Conservation (phyloP, 2,888 invertebrate genomes). For the Melipona beecheii region DNA sequence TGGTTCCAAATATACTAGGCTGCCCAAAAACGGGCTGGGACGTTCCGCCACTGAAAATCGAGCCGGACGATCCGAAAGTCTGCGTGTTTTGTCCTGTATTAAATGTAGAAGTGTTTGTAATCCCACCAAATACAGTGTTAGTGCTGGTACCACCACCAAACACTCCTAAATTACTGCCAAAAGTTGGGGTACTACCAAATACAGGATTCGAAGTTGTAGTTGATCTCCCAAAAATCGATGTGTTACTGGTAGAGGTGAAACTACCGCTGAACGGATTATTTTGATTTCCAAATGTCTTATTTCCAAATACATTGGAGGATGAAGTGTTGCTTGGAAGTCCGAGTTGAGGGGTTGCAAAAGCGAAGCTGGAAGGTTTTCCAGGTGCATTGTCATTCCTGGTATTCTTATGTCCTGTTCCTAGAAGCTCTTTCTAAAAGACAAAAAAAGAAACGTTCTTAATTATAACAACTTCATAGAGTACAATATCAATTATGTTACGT, state of each 20-base stretch:
- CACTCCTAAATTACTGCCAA: conserved; percentile 67
- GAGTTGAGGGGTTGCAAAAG: conserved; percentile 70
- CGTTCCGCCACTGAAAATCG: conserved; percentile 72
- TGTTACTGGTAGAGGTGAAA: conserved; percentile 53
- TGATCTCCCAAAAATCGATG: conserved; percentile 74
- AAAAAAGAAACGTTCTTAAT: neutral
- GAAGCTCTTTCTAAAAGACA: conserved; percentile 74
- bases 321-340: conserved; percentile 50
- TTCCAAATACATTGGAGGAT: conserved; percentile 69
- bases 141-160: conserved; percentile 69
- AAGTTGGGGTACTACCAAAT: conserved; percentile 72
- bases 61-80: conserved; percentile 67
- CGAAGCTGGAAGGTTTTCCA: conserved; percentile 61
- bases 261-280: conserved; percentile 73
- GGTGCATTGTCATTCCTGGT: conserved; percentile 32
- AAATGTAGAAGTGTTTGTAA: conserved; percentile 68
- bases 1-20: conserved; percentile 67
- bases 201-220: conserved; percentile 72
- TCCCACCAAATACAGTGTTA: conserved; percentile 74
- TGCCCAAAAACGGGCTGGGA: conserved; percentile 74
- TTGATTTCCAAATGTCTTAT: conserved; percentile 67
- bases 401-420: conserved; percentile 68
- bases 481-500: conserved; percentile 38
- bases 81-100: conserved; percentile 65
- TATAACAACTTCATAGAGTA: neutral